Evolutionary conservation across 2,113 vertebrate genomes (phyloP).

Genomic region (Nyctereutes procyonoides): DNA sequence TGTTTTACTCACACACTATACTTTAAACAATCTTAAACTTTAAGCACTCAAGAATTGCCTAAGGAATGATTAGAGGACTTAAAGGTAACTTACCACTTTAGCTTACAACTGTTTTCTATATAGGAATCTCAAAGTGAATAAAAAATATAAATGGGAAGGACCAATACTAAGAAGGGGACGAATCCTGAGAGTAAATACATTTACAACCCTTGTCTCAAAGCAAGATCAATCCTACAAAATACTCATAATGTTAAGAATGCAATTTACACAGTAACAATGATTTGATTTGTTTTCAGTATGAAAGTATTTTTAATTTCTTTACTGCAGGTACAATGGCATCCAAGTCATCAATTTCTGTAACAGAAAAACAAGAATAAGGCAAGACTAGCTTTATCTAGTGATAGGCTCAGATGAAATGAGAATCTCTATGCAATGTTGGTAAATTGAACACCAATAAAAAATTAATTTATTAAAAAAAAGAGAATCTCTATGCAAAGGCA

Average conservation of each 20-base stretch:
- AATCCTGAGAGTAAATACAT: slow-evolving; percentile 57
- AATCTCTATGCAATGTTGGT: neutral
- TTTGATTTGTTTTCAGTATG: slow-evolving; percentile 78
- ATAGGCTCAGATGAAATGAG: slow-evolving; percentile 42
- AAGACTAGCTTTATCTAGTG: slow-evolving; percentile 31
- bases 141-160: slow-evolving; percentile 39
- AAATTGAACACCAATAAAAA: too few species aligned
- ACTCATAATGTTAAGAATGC: slow-evolving; percentile 65
- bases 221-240: slow-evolving; percentile 59
- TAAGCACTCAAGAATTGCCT: slow-evolving; percentile 57
- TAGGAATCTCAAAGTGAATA: slow-evolving; percentile 52
- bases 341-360: slow-evolving; percentile 90
- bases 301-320: slow-evolving; percentile 85
- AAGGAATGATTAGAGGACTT: slow-evolving; percentile 51
- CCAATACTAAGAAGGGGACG: slow-evolving; percentile 33
- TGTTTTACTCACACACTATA: slow-evolving; percentile 28
- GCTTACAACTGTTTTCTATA: slow-evolving; percentile 46
- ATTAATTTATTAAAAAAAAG: too few species aligned
- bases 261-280: slow-evolving; percentile 81
- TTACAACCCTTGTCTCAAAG: slow-evolving; percentile 49
- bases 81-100: slow-evolving; percentile 57
- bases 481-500: slow-evolving; percentile 22
- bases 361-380: slow-evolving; percentile 64
- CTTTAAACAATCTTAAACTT: slow-evolving; percentile 56
- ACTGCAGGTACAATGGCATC: slow-evolving; percentile 92